These are phyloP conservation scores for Propithecus coquereli DNA, from an alignment of 2,113 vertebrate species.

Conservation along the genomic window DNA sequence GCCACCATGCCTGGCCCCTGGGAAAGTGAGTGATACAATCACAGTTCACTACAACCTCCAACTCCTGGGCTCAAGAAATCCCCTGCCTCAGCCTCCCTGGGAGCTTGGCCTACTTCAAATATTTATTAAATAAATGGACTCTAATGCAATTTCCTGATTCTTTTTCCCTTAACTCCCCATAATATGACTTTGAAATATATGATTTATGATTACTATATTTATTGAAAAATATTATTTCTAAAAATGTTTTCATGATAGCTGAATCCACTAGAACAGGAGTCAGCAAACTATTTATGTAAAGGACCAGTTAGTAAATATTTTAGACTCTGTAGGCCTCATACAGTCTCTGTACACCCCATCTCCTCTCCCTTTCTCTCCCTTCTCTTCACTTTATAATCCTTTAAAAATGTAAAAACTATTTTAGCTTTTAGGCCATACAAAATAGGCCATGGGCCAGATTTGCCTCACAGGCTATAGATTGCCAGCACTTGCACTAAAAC, in stretches of 20 bases:
- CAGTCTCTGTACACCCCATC: background rate
- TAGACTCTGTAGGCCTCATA: background rate
- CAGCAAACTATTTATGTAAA: conserved; percentile 7
- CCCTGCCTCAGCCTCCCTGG: background rate
- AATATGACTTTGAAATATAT: background rate
- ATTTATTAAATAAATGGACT: background rate
- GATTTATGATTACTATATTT: background rate
- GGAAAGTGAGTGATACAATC: no score
- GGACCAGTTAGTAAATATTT: background rate
- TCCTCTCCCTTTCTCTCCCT: background rate
- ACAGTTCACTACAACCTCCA: background rate
- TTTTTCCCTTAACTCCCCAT: background rate
- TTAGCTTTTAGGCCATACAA: background rate
- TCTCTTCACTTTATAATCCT: background rate
- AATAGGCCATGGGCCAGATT: background rate
- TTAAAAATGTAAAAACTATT: background rate
- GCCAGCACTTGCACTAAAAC: background rate
- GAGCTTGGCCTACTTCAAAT: background rate
- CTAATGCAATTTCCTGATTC: background rate
- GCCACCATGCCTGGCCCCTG: no score
- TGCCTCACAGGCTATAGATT: background rate
- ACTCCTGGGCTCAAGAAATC: background rate
- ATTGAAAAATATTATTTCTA: background rate
- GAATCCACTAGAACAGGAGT: background rate
- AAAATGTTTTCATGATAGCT: background rate